Evolutionary conservation across 2,113 vertebrate genomes (phyloP).

Genomic region (Hiodon alosoides): DNA sequence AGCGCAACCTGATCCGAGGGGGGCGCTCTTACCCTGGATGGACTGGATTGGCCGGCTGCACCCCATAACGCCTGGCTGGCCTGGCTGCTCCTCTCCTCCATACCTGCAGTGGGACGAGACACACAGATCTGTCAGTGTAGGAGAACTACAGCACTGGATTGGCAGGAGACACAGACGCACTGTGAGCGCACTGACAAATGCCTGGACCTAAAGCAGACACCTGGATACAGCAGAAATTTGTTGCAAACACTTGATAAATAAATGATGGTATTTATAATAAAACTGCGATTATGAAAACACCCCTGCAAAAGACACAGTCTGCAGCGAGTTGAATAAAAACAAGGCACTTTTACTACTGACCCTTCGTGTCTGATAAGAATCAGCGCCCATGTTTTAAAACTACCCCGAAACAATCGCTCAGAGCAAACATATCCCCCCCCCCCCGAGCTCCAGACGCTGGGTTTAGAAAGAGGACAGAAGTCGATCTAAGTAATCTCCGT

Average conservation of each 20-base stretch:
- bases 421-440: neutral
- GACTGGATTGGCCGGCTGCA: constrained; percentile 85
- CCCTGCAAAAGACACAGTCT: no score
- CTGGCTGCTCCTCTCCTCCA: constrained; percentile 86
- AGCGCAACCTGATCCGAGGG: neutral
- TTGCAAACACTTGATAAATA: no score
- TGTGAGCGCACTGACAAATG: neutral
- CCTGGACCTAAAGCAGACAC: neutral
- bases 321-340: no score
- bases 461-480: constrained; percentile 3
- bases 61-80: constrained; percentile 73
- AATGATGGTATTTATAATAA: no score
- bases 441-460: neutral
- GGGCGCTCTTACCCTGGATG: constrained; percentile 83
- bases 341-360: no score
- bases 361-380: no score
- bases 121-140: constrained; percentile 43
- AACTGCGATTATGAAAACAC: no score
- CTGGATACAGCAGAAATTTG: neutral
- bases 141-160: neutral
- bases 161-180: constrained; percentile 13
- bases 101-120: constrained; percentile 68
- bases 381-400: no score
- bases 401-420: no score
- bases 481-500: constrained; percentile 16